phyloP scores from a whole-genome alignment of 2,113 vertebrate genomes.

The Xenopus laevis region DNA sequence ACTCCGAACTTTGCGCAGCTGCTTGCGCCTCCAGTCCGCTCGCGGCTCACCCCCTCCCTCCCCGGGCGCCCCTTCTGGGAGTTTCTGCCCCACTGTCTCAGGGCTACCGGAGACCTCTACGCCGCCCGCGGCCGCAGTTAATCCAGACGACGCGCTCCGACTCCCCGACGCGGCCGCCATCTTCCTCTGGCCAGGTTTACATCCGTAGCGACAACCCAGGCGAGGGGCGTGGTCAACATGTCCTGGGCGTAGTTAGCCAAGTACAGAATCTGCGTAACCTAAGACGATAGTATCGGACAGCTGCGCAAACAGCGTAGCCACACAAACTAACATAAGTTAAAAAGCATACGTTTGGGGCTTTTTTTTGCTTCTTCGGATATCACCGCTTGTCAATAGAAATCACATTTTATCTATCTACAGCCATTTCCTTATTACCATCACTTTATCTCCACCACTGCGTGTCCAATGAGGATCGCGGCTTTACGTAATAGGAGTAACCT shows the following conservation, averaged over 20 bases:
- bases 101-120: constrained; percentile 40
- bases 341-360: no score
- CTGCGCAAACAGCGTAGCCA: constrained; percentile 26
- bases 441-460: no score
- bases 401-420: no score
- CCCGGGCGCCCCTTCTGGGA: constrained; percentile 47
- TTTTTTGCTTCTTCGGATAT: no score
- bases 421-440: no score
- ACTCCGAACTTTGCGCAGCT: constrained; percentile 79
- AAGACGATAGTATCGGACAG: constrained; percentile 2
- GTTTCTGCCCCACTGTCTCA: constrained; percentile 41
- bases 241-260: constrained; percentile 14
- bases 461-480: no score
- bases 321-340: no score
- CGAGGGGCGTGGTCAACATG: constrained; percentile 54
- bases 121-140: constrained; percentile 54
- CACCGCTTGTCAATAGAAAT: no score
- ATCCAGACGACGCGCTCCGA: constrained; percentile 68
- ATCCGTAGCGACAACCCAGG: constrained; percentile 57
- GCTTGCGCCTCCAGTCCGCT: constrained; percentile 73
- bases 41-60: constrained; percentile 45
- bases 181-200: constrained; percentile 76
- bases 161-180: constrained; percentile 82
- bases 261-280: constrained; percentile 19
- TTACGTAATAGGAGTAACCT: not conserved